These are phyloP conservation scores for Onychomys torridus DNA, from an alignment of 2,797 vertebrate genomes.

Conservation along the genomic window DNA sequence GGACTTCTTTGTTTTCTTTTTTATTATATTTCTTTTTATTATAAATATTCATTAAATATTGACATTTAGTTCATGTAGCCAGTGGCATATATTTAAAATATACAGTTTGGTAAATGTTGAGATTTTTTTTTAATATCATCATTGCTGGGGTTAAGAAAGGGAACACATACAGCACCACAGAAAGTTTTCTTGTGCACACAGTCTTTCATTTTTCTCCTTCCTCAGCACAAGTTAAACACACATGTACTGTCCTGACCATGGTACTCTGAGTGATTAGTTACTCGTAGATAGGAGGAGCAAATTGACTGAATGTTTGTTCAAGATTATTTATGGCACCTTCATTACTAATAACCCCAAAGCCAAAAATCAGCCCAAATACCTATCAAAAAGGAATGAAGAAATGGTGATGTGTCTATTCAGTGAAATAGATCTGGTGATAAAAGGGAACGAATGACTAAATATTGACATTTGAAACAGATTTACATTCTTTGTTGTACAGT, in stretches of 20 bases:
- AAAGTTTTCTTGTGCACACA: neutral
- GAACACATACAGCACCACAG: neutral
- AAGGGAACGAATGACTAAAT: neutral
- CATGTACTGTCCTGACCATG: neutral
- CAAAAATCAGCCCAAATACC: neutral
- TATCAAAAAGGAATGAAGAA: neutral
- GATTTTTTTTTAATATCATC: neutral
- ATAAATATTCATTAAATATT: neutral
- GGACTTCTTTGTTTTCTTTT: neutral
- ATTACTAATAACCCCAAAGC: neutral
- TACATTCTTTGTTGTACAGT: neutral
- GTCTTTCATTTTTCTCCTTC: too few relatives aligned
- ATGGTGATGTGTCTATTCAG: neutral
- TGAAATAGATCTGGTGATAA: neutral
- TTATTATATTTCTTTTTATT: constrained; percentile 30
- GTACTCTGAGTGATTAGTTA: neutral
- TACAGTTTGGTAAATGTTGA: neutral
- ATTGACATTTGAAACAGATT: neutral
- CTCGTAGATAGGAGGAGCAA: neutral
- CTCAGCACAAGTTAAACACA: neutral
- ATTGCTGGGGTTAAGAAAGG: neutral
- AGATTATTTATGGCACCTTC: neutral
- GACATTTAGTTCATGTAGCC: neutral
- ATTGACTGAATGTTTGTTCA: neutral
- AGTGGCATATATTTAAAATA: neutral